Base-by-base conservation (phyloP, 2,113 vertebrate genomes). In the Apus apus region DNA sequence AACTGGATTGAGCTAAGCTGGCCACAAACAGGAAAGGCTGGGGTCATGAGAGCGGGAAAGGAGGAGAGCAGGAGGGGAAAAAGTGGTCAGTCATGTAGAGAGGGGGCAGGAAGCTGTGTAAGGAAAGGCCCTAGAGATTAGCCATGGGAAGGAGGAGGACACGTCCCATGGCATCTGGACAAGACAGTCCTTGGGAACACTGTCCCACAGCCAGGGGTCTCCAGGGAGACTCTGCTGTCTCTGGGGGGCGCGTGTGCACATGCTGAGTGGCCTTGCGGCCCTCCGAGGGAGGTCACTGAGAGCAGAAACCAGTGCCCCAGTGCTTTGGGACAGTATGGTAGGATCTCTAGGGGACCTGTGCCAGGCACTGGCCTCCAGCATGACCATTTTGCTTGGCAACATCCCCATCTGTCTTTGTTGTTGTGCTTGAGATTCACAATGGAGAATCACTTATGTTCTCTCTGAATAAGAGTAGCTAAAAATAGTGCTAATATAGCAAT, bases 391-490 rank as follows among this genome's bases (percentile, higher is more conserved):
- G 53, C 73, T 82, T 0, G 0, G 34, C 70, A 90, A 9, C 48
- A 71, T 30, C 48, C n/a, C 32, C 48, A 54, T 48, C 51, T 4
- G 1, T 67, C 68, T 60, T 75, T 45, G 34, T 29, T 91, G 85
- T 68, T 76, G 6, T n/a, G 77, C 53, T 91, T 53, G 45, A 87
- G 80, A 89, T 72, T 48, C 62, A 65, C 57, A 57, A 54, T 50
- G 81, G 66, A 97, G 65, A 87, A 78, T 75, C 74, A 50, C 34
- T 95, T 61, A 54, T 6, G 48, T 65, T 92, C 56, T 57, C 30
- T 21, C 53, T 29, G 87, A 93, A 65, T 78, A 92, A 85, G 50
- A 97, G 74, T 77, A 85, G 77, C 81, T 93, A 94, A 97, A 95
- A 87, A 96, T 95, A 97, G 77, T 11, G 15, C 81, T 75, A 57